Evolutionary conservation across 2,797 vertebrate species (phyloP).

Genomic region (Acrossocheilus fasciatus): DNA sequence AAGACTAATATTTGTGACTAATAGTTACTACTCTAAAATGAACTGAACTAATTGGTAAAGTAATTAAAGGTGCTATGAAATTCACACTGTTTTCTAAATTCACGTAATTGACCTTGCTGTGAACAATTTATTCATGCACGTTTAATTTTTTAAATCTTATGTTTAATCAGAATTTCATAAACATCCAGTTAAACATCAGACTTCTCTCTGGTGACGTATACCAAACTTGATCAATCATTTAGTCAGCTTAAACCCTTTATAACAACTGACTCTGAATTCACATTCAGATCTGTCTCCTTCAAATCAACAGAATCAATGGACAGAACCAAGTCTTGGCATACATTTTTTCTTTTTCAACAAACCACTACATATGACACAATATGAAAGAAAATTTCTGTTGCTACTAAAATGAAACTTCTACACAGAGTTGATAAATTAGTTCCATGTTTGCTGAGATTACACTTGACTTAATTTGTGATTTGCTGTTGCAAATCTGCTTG

Average conservation of each 20-base stretch:
- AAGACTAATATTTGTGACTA: not conserved
- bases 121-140: not conserved
- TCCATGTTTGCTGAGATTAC: not conserved
- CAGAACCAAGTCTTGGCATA: not conserved
- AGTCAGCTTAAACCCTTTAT: not conserved
- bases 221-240: not conserved
- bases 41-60: not conserved
- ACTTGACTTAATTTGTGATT: not conserved
- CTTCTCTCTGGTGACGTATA: not conserved
- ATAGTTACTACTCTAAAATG: not conserved
- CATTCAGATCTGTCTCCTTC: not conserved
- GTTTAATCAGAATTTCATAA: not conserved
- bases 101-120: not conserved
- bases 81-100: not conserved
- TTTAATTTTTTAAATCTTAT: not conserved
- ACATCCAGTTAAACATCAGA: not conserved
- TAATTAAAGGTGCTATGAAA: not conserved
- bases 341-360: not conserved
- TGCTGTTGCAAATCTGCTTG: slow-evolving; percentile 4
- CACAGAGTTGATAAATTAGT: not conserved
- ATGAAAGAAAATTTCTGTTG: not conserved
- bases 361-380: not conserved
- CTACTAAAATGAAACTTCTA: not conserved
- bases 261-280: not conserved
- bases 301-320: not conserved